Percentiles rank a stretch among this genome's conserved stretches.
phyloP scores from a whole-genome alignment of 2,888 invertebrate species.

The Sylvicola cinctus region DNA sequence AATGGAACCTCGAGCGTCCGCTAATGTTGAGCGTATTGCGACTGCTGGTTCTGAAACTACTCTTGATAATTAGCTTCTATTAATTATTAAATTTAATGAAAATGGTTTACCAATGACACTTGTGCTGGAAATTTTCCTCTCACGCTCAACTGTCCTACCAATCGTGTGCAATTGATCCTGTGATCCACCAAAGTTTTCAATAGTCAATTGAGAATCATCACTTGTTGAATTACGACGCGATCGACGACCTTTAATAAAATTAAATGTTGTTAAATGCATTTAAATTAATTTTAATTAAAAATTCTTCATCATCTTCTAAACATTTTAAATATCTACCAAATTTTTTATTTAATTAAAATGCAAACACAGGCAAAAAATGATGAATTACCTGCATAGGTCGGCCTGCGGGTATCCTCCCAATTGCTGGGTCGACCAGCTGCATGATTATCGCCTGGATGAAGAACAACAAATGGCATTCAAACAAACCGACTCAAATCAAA shows the following conservation, averaged over 20 bases:
- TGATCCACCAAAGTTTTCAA: constrained; percentile 84
- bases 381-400: constrained; percentile 45
- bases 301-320: background rate
- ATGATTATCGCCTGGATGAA: constrained; percentile 24
- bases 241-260: constrained; percentile 49
- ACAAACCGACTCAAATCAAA: constrained; percentile 3
- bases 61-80: background rate
- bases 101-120: constrained; percentile 15
- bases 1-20: constrained; percentile 51
- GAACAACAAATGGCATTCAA: constrained; percentile 6
- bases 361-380: constrained; percentile 1
- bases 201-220: constrained; percentile 76
- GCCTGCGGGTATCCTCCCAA: constrained; percentile 53
- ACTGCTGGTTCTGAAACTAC: constrained; percentile 36
- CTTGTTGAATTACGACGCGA: constrained; percentile 66
- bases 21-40: constrained; percentile 50
- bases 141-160: constrained; percentile 60
- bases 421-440: constrained; percentile 74
- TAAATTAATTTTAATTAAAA: background rate
- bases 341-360: background rate
- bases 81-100: background rate
- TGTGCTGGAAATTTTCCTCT: constrained; percentile 26
- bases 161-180: constrained; percentile 76
- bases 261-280: background rate
- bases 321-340: background rate